phyloP scores from a whole-genome alignment of 2,888 invertebrate species.

The Sussaba pulchella region DNA sequence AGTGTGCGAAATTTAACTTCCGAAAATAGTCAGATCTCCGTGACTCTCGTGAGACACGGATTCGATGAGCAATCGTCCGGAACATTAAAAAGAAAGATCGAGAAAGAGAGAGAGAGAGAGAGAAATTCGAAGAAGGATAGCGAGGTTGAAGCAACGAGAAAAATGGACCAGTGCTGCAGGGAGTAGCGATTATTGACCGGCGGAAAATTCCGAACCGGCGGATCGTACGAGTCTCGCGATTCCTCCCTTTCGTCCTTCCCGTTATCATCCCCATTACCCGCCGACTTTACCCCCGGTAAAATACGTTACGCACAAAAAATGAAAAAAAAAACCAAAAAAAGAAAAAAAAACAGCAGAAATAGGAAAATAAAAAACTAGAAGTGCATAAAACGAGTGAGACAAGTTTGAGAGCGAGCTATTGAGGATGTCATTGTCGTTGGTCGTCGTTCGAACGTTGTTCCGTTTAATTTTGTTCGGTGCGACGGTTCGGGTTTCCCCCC shows the following conservation, averaged over 20 bases:
- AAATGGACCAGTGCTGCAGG: conserved; percentile 37
- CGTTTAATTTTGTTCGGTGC: conserved; percentile 22
- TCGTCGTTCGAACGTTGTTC: conserved; percentile 51
- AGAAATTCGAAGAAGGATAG: background rate
- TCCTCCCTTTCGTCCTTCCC: conserved; percentile 7
- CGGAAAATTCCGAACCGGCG: conserved; percentile 19
- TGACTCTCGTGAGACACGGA: conserved; percentile 37
- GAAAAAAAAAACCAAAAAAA: conserved; percentile 25
- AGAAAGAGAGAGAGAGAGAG: conserved; percentile 39
- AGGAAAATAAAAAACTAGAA: conserved; percentile 28
- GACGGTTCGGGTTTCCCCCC: conserved; percentile 11
- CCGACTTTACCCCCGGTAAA: conserved; percentile 48
- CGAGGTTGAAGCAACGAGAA: conserved; percentile 31
- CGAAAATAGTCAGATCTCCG: conserved; percentile 49
- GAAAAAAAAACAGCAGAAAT: conserved; percentile 9
- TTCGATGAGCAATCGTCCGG: conserved; percentile 29
- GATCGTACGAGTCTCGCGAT: conserved; percentile 17
- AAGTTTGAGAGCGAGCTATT: too few relatives aligned
- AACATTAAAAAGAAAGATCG: too few relatives aligned
- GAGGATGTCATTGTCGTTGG: conserved; percentile 37
- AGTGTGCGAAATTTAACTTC: conserved; percentile 59
- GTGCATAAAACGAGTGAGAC: too few relatives aligned
- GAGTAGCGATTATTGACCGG: conserved; percentile 62
- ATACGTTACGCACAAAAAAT: background rate
- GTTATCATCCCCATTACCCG: conserved; percentile 54